Percentiles rank a stretch among this genome's conserved stretches.
Evolutionary conservation across 2,888 invertebrate genomes (phyloP).

Genomic region (Diaprepes abbreviatus): DNA sequence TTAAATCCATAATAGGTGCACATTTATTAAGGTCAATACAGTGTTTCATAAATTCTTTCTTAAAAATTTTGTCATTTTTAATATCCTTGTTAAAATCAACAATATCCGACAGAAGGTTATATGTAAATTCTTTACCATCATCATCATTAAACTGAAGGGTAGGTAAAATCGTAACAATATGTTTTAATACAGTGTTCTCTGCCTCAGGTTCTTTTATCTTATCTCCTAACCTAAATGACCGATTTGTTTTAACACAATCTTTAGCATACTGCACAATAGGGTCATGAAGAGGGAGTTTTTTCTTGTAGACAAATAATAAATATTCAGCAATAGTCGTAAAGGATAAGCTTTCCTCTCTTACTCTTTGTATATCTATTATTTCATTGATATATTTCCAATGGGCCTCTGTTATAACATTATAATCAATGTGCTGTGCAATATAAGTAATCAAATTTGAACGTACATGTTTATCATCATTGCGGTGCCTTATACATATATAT

Average conservation of each 20-base stretch:
- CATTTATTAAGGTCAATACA: slow-evolving; percentile 32
- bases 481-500: slow-evolving; percentile 52
- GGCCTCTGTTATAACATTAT: slow-evolving; percentile 44
- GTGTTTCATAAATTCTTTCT: slow-evolving; percentile 3
- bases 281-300: slow-evolving; percentile 37
- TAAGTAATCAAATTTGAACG: slow-evolving; percentile 28
- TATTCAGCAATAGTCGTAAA: slow-evolving; percentile 30
- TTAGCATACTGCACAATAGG: slow-evolving; percentile 40
- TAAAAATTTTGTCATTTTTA: slow-evolving; percentile 15
- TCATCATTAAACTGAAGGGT: not conserved
- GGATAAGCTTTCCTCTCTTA: slow-evolving; percentile 33
- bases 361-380: slow-evolving; percentile 44
- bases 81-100: slow-evolving; percentile 25
- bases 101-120: not conserved
- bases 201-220: not conserved
- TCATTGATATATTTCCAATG: slow-evolving; percentile 53
- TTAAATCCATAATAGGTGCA: not conserved
- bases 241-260: slow-evolving; percentile 20
- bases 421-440: slow-evolving; percentile 27
- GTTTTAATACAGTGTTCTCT: slow-evolving; percentile 1
- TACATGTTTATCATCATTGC: slow-evolving; percentile 49
- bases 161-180: not conserved
- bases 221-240: not conserved
- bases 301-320: slow-evolving; percentile 49
- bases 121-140: not conserved